These are phyloP conservation scores for Harpalus rufipes DNA, from an alignment of 2,888 invertebrate species.

Conservation along the genomic window DNA sequence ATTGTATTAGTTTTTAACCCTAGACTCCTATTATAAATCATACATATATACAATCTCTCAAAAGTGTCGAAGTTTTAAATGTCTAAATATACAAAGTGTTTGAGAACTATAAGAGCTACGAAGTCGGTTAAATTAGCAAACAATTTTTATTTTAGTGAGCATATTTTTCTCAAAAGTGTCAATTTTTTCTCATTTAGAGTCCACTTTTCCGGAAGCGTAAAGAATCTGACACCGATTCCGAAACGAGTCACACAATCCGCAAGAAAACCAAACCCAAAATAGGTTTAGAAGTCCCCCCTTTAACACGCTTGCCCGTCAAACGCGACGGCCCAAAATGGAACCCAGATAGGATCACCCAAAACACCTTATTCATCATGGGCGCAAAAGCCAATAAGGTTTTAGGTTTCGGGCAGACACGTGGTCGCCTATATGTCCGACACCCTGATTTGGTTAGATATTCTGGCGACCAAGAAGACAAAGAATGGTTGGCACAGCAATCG, in stretches of 20 bases:
- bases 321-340: conserved; percentile 86
- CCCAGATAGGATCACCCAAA: conserved; percentile 83
- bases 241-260: conserved; percentile 77
- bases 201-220: conserved; percentile 81
- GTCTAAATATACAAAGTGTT: too few species aligned
- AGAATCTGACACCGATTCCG: conserved; percentile 84
- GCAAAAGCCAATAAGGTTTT: conserved; percentile 86
- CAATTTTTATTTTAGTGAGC: too few species aligned
- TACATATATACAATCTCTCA: too few species aligned
- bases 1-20: too few species aligned
- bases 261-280: conserved; percentile 72
- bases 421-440: conserved; percentile 87
- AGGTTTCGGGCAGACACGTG: conserved; percentile 87
- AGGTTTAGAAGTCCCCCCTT: conserved; percentile 77
- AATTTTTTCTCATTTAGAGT: too few species aligned
- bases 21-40: too few species aligned
- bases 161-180: too few species aligned
- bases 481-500: conserved; percentile 88
- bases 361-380: conserved; percentile 90
- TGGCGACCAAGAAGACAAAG: conserved; percentile 89
- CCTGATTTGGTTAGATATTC: conserved; percentile 88
- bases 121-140: too few species aligned
- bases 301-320: conserved; percentile 77
- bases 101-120: too few species aligned
- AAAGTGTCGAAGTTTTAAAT: too few species aligned